These are phyloP conservation scores for Arctia plantaginis DNA, from an alignment of 2,888 invertebrate genomes.

Conservation along the genomic window DNA sequence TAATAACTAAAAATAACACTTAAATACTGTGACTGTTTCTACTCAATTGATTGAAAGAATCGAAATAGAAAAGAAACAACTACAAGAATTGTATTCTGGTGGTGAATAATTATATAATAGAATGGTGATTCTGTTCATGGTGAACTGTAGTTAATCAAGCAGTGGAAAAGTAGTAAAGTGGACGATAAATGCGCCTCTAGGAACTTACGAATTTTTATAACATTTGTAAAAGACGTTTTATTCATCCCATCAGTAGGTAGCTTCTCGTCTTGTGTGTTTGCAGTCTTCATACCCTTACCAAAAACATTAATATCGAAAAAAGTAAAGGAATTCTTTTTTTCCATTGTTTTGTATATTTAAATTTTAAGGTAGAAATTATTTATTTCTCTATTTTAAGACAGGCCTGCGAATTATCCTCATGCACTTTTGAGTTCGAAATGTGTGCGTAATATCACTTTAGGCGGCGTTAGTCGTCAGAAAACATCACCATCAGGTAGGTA, in stretches of 20 bases:
- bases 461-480: conserved; percentile 12
- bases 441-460: conserved; percentile 21
- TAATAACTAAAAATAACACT: too few species aligned
- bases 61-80: not conserved
- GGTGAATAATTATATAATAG: too few species aligned
- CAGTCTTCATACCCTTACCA: conserved; percentile 65
- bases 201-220: conserved; percentile 79
- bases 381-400: conserved; percentile 19
- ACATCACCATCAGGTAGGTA: not conserved
- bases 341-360: conserved; percentile 56
- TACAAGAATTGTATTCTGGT: not conserved
- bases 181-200: not conserved
- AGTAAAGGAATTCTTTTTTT: conserved; percentile 73
- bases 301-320: conserved; percentile 74
- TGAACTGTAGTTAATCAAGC: not conserved
- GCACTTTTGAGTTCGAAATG: conserved; percentile 21
- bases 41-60: not conserved
- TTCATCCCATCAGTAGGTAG: conserved; percentile 60
- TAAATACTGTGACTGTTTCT: not conserved
- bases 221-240: conserved; percentile 65
- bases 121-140: not conserved
- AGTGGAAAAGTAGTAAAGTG: not conserved
- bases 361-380: not conserved
- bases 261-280: conserved; percentile 46
- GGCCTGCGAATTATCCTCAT: conserved; percentile 32